A percentile compares a stretch with the other conserved stretches of the same genome.
phyloP scores from a whole-genome alignment of 2,113 vertebrate genomes.

The Boulengeromyrus knoepffleri region DNA sequence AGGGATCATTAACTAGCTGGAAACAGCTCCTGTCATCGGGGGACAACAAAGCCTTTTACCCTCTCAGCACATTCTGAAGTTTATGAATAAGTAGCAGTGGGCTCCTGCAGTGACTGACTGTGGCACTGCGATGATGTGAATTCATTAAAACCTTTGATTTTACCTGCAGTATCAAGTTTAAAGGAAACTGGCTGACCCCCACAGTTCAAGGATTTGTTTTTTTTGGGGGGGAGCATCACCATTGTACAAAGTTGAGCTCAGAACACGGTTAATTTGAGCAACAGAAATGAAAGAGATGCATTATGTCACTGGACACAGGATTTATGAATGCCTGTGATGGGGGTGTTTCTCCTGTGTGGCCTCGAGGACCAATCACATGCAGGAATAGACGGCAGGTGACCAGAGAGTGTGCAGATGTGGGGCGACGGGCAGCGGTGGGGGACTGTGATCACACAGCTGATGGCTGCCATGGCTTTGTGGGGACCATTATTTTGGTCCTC shows the following conservation, averaged over 20 bases:
- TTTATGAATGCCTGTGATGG: not conserved
- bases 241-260: not conserved
- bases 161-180: slow-evolving; percentile 32
- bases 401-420: not conserved
- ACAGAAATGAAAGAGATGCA: not conserved
- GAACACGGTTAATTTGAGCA: slow-evolving; percentile 28
- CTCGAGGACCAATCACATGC: not conserved
- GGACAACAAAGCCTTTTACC: not conserved
- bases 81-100: slow-evolving; percentile 18
- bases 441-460: not conserved
- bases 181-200: slow-evolving; percentile 14
- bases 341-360: not conserved
- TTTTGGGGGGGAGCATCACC: slow-evolving; percentile 13
- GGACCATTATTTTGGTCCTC: not conserved
- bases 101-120: slow-evolving; percentile 22
- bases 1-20: not conserved
- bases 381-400: not conserved
- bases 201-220: slow-evolving; percentile 15
- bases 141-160: slow-evolving; percentile 35
- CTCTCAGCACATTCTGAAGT: not conserved
- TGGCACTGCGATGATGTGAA: slow-evolving; percentile 37
- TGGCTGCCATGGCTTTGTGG: not conserved
- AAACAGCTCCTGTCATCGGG: not conserved
- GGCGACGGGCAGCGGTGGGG: no score
- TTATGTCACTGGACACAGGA: not conserved